These are phyloP conservation scores for Syngnathus typhle DNA, from an alignment of 2,113 vertebrate species.

Conservation along the genomic window DNA sequence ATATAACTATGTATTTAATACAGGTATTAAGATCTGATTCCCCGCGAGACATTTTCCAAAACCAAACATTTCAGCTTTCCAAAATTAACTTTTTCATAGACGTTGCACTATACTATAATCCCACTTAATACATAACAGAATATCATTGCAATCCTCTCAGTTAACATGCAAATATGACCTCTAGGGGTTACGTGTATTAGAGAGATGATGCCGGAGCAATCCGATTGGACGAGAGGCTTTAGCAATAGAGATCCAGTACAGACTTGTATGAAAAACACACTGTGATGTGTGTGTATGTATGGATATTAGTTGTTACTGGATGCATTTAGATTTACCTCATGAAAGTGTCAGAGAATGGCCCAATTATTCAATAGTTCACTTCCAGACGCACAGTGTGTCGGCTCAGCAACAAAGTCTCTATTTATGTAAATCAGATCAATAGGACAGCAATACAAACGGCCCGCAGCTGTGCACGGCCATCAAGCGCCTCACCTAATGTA, in stretches of 20 bases:
- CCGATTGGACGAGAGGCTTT: neutral
- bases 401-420: slow-evolving; percentile 66
- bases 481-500: slow-evolving; percentile 69
- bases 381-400: slow-evolving; percentile 49
- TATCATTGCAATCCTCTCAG: neutral
- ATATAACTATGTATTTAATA: neutral
- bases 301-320: slow-evolving; percentile 14
- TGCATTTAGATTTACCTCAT: slow-evolving; percentile 18
- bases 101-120: neutral
- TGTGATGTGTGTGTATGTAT: neutral
- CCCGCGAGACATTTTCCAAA: neutral
- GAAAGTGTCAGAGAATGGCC: slow-evolving; percentile 50
- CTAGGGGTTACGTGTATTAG: neutral
- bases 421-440: slow-evolving; percentile 75
- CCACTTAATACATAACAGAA: neutral
- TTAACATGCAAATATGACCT: neutral
- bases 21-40: neutral
- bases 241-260: neutral
- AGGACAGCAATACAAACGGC: slow-evolving; percentile 71
- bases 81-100: neutral
- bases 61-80: neutral
- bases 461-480: slow-evolving; percentile 69
- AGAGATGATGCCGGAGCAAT: neutral
- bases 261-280: neutral
- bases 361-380: slow-evolving; percentile 57